Conservation (phyloP, 2,113 vertebrate species). For the Atherinomorus stipes region DNA sequence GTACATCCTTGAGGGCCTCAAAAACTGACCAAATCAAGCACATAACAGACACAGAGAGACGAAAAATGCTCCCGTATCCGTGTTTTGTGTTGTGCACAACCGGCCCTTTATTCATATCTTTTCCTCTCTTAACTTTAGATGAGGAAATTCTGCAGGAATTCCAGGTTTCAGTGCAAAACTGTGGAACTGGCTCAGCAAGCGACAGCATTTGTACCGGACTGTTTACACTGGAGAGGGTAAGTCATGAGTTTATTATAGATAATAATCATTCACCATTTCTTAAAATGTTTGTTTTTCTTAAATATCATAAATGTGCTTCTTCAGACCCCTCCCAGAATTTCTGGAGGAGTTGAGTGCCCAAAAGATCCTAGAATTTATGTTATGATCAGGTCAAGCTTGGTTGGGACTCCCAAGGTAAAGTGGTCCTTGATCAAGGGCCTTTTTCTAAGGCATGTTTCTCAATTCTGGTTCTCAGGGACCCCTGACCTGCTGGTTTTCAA, state of each 20-base stretch:
- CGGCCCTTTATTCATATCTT: background rate
- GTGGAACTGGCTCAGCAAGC: slow-evolving; percentile 17
- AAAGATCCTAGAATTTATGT: background rate
- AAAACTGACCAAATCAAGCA: too few species aligned
- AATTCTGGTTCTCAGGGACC: too few species aligned
- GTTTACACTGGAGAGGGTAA: slow-evolving; percentile 61
- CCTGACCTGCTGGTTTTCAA: too few species aligned
- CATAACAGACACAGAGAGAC: too few species aligned
- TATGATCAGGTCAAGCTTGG: too few species aligned
- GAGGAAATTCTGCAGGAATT: slow-evolving; percentile 63
- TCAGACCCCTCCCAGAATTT: background rate
- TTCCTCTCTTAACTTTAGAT: slow-evolving; percentile 11
- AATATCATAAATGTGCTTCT: background rate
- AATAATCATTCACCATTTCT: background rate
- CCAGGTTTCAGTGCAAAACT: slow-evolving; percentile 37
- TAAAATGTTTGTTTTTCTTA: too few species aligned
- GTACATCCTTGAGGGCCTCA: too few species aligned
- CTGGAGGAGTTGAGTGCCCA: too few species aligned
- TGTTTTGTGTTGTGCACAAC: background rate
- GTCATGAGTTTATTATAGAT: background rate
- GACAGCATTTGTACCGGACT: slow-evolving; percentile 54
- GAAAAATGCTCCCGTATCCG: too few species aligned
- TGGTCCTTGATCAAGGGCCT: too few species aligned
- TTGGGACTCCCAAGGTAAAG: too few species aligned
- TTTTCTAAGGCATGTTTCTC: too few species aligned